Evolutionary conservation across 2,888 invertebrate species (phyloP), one percentile per base, ranked within the genome.

Genomic region (Cheiracanthium punctorium): DNA sequence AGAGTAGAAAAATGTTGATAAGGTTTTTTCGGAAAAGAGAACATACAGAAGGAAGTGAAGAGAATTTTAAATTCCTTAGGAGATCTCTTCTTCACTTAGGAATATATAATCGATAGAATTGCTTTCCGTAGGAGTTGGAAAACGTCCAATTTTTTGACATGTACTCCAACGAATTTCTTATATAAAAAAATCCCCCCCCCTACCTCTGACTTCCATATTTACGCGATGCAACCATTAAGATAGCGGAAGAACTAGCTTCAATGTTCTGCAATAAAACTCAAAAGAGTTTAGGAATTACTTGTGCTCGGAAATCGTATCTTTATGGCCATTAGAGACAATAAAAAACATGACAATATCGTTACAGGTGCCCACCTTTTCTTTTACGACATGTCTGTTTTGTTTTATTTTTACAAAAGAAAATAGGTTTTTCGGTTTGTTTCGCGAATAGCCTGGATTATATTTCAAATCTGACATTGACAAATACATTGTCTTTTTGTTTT

Each of bases 251-350:
- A 84, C 77, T 84, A 64, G 43, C 69, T 72, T 65, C 84, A 73
- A 79, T 77, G 77, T 77, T 72, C 72, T 73, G 77, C 77, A 77
- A 84, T 77, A 73, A 84, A 84, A 84, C 84, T 84, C 84, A 79
- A 84, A 84, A 71, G 84, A 84, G 77, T 84, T 84, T 84, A 79
- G 77, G 84, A 84, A 84, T 84, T 79, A 79, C 84, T 84, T 73
- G 77, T 72, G 72, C 67, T 79, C 79, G 72, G 77, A 76, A 79
- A 84, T 73, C 67, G 77, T 84, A 84, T 84, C 77, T 84, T 84
- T 84, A 84, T 84, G 84, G 84, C 84, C 84, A 84, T 84, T 84
- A 79, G 65, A 84, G 84, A 84, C 84, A 84, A 84, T 84, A 84
- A 84, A 82, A 84, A 79, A 79, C 73, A 77, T 84, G 77, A 84